A percentile compares a stretch with the other conserved stretches of the same genome.
These are phyloP conservation scores for Drosophila arizonae DNA, from an alignment of 1,140 invertebrate genomes.

Conservation along the genomic window DNA sequence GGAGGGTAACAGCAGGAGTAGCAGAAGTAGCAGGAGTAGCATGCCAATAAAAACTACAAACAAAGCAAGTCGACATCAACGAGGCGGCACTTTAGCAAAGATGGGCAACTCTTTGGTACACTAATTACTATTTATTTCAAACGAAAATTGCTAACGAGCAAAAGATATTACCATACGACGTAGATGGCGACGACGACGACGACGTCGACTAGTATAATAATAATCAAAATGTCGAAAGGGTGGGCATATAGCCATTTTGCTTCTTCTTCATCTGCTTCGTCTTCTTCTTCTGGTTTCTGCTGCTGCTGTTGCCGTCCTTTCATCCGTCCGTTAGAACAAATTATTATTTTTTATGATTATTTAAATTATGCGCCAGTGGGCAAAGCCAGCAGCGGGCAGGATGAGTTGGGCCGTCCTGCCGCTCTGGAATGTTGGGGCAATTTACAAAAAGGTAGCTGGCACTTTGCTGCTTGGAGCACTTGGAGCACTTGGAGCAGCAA, in stretches of 20 bases:
- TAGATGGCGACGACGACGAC: neutral
- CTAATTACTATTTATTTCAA: conserved; percentile 81
- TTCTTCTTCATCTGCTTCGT: too few relatives aligned
- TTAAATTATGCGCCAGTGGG: conserved; percentile 69
- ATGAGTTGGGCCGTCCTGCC: neutral
- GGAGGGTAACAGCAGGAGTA: neutral
- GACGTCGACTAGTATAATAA: conserved; percentile 23
- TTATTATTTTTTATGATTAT: conserved; percentile 82
- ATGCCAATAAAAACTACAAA: conserved; percentile 57
- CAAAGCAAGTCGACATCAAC: conserved; percentile 30
- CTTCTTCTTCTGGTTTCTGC: too few relatives aligned
- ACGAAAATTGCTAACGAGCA: conserved; percentile 80
- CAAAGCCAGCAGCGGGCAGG: conserved; percentile 34
- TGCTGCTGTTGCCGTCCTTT: too few relatives aligned
- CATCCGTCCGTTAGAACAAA: conserved; percentile 57
- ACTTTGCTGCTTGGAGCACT: conserved; percentile 64
- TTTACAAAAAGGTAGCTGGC: conserved; percentile 65
- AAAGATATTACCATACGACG: conserved; percentile 68
- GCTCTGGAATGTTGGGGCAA: conserved; percentile 46
- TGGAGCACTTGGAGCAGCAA: conserved; percentile 46
- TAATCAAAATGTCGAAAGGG: conserved; percentile 58
- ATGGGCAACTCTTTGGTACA: conserved; percentile 66
- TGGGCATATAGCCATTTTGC: conserved; percentile 1
- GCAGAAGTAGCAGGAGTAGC: conserved; percentile 5
- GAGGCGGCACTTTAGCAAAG: conserved; percentile 40